Base-by-base conservation (phyloP, 1,140 invertebrate species). In the Procambarus virginalis region DNA sequence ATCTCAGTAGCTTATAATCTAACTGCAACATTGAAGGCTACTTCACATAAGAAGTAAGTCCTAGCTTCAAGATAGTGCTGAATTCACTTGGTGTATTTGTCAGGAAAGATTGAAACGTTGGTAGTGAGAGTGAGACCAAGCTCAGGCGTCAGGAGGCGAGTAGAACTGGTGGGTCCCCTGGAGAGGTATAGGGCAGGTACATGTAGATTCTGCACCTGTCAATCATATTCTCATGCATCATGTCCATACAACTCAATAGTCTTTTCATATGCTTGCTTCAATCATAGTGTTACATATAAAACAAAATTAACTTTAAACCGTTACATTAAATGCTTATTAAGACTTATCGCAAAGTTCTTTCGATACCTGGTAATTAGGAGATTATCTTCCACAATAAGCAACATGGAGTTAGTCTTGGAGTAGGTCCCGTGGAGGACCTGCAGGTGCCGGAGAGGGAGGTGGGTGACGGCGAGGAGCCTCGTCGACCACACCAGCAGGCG, bases 401-500 rank as follows among this genome's bases (percentile, higher is more conserved):
- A 22, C 68, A 85, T 73, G 70, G 83, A 76, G 70, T 77, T n/a
- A 10, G 83, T 85, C 46, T 58, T 51, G 51, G 83, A 64, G 83
- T 76, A 49, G 20, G 73, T 58, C 9, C 51, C 14, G 22, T 51
- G 48, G 46, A 85, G 45, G 48, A 20, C 20, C 3, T 73, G 64
- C 34, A 85, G 49, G 14, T 51, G 14, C 14, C 0, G 83, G 20
- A 73, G 83, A 5, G 68, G 20, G 9, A 73, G 70, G 70, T n/a
- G 83, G 48, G 64, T 85, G 46, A 85, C 64, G 68, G 55, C 73
- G n/a, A 85, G 64, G 2, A 85, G 83, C 49, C 22, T 85, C 5
- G 83, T 85, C 12, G 83, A 73, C 83, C 83, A 85, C 83, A 76
- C 70, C 46, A 85, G 49, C 17, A 85, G 48, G 34, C 60, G 70